A percentile compares a stretch with the other conserved stretches of the same genome.
phyloP scores from a whole-genome alignment of 2,113 vertebrate genomes.

The Peromyscus maniculatus region DNA sequence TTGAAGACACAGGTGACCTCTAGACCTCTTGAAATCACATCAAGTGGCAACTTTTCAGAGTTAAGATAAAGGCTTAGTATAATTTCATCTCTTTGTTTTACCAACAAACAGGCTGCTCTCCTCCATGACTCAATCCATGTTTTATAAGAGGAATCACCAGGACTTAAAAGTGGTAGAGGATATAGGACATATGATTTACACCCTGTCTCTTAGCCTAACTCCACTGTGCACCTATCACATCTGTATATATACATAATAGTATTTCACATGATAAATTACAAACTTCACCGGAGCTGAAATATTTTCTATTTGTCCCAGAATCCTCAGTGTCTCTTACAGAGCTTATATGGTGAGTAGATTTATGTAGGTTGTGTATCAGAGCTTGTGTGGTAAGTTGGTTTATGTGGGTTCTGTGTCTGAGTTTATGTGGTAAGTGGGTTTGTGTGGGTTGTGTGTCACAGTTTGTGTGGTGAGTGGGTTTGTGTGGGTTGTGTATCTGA shows the following conservation, averaged over 20 bases:
- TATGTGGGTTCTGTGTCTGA: neutral
- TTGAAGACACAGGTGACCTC: conserved; percentile 31
- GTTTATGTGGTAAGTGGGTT: neutral
- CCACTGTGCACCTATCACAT: neutral
- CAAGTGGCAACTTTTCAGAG: conserved; percentile 38
- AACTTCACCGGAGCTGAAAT: neutral
- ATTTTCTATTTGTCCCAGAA: neutral
- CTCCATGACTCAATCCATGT: neutral
- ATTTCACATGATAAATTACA: neutral
- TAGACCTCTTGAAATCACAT: neutral
- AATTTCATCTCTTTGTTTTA: conserved; percentile 11
- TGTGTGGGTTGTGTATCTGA: too few species aligned
- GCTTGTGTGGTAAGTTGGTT: neutral
- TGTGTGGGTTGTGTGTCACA: neutral
- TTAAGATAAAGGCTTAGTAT: neutral
- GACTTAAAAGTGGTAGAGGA: neutral
- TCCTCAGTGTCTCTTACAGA: neutral
- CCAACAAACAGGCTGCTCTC: neutral
- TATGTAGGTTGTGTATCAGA: neutral
- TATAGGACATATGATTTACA: neutral
- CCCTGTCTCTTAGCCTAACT: neutral
- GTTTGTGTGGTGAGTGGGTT: neutral
- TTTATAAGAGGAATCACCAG: neutral
- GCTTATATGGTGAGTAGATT: neutral
- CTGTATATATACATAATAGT: neutral